phyloP scores from a whole-genome alignment of 2,888 invertebrate species.

The Scelioninae gen. 1 region DNA sequence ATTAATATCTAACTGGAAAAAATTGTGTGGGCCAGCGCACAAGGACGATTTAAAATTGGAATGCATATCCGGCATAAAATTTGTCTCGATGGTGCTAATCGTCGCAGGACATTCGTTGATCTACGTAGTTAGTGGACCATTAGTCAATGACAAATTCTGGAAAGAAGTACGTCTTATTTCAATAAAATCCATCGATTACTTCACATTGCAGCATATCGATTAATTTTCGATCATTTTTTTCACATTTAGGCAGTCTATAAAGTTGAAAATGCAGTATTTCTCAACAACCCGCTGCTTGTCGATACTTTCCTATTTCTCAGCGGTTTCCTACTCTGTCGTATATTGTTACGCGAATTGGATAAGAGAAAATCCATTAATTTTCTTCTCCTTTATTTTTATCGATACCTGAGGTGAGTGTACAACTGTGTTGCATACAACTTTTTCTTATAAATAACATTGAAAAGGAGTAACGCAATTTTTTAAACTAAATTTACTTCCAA shows the following conservation, averaged over 20 bases:
- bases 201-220: constrained; percentile 2
- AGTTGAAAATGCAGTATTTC: constrained; percentile 87
- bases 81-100: constrained; percentile 89
- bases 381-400: constrained; percentile 87
- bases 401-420: constrained; percentile 88
- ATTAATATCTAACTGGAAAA: constrained; percentile 86
- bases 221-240: constrained; percentile 34
- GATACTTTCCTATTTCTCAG: constrained; percentile 90
- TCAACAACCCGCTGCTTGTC: constrained; percentile 89
- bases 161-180: constrained; percentile 84
- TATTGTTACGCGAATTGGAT: constrained; percentile 88
- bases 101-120: constrained; percentile 88
- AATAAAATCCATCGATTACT: background rate
- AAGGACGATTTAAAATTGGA: constrained; percentile 87
- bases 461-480: constrained; percentile 30
- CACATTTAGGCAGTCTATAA: constrained; percentile 86
- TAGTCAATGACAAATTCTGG: constrained; percentile 88
- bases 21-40: constrained; percentile 86
- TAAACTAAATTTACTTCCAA: constrained; percentile 14
- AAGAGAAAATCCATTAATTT: constrained; percentile 87
- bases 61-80: constrained; percentile 88
- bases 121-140: constrained; percentile 88
- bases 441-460: constrained; percentile 51
- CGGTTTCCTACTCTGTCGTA: constrained; percentile 89
- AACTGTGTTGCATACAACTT: constrained; percentile 55